Evolutionary conservation across 2,797 vertebrate genomes (phyloP).

Genomic region (Gambelia wislizenii): DNA sequence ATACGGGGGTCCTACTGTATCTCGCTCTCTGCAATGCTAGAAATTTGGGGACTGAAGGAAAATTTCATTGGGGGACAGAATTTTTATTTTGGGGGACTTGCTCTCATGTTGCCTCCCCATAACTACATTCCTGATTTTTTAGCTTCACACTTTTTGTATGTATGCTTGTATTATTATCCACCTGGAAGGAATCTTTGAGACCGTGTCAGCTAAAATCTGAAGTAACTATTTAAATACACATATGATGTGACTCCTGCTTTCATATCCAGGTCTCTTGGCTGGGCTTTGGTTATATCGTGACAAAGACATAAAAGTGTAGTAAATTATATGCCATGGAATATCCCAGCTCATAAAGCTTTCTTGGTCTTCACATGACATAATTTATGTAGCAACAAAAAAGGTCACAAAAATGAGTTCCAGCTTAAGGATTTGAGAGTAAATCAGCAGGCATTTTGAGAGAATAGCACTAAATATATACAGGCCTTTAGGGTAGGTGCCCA

Average conservation of each 20-base stretch:
- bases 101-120: no score
- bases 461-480: constrained; percentile 57
- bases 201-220: neutral
- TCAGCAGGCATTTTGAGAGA: constrained; percentile 54
- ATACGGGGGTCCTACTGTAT: no score
- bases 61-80: no score
- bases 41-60: no score
- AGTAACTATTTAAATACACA: constrained; percentile 16
- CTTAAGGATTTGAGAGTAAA: constrained; percentile 60
- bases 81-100: no score
- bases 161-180: neutral
- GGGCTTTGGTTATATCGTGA: neutral
- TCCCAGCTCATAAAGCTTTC: constrained; percentile 54
- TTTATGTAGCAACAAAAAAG: constrained; percentile 62
- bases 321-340: constrained; percentile 45
- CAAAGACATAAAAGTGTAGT: constrained; percentile 43
- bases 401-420: constrained; percentile 63
- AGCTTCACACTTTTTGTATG: neutral
- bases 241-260: neutral
- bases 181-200: neutral
- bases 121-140: no score
- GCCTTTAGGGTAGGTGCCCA: constrained; percentile 47
- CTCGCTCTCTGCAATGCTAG: no score
- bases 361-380: constrained; percentile 69
- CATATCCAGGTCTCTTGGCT: neutral